Evolutionary conservation across 2,113 vertebrate species (phyloP), one percentile per base, ranked within the genome.

Genomic region (Fukomys damarensis): DNA sequence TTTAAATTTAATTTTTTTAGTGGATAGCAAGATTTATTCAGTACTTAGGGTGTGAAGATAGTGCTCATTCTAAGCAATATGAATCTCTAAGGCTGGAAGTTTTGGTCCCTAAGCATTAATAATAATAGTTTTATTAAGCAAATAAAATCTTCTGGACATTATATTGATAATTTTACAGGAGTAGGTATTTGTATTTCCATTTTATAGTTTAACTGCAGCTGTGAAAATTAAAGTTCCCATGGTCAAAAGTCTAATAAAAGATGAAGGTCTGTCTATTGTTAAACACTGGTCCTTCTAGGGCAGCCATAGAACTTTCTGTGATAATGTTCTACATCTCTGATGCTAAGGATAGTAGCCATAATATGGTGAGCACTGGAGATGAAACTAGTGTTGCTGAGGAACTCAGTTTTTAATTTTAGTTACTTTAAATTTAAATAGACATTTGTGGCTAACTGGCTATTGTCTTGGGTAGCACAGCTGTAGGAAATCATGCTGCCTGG

Each of bases 191-290:
- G 35, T 89, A 77, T 91, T 63, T 95, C 38, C 84, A 26, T 52
- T 96, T 86, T 56, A n/a, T 83, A 86, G 17, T 70, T 91, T 86
- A 84, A 70, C n/a, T 63, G 43, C 95, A 86, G 56, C 43, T 91
- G 92, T 81, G 72, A 68, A 95, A 84, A 22, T 93, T 93, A 88
- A 77, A 70, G 10, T 63, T 72, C 43, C 49, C 32, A 49, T 59
- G 65, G 65, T 80, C n/a, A 84, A 56, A 61, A 70, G 56, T 85
- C 63, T 88, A 68, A 43, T 46, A 91, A 68, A 92, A 91, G 58
- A 77, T 68, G 16, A 70, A 83, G 35, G 4, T 74, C 56, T 83
- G 20, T 72, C 32, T 80, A 43, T 49, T 79, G 19, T 7, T 54
- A 85, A 89, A 13, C 5, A 17, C 80, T 14, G 43, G 24, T 90